phyloP scores from a whole-genome alignment of 2,888 invertebrate species.

The Meloe dianella region DNA sequence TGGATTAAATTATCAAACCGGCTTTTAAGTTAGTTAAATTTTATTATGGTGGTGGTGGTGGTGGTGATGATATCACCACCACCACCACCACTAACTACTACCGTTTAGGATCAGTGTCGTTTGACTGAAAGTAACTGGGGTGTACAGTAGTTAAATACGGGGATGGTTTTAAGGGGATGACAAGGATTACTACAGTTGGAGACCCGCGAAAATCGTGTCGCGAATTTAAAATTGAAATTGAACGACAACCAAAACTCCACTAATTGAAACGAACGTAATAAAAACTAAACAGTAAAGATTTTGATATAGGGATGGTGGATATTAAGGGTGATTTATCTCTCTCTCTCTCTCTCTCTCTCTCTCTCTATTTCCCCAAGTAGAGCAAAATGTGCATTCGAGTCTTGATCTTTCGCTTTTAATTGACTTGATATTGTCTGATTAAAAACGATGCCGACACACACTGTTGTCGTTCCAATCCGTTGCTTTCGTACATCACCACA shows the following conservation, averaged over 20 bases:
- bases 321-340: neutral
- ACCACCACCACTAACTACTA: neutral
- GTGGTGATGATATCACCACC: neutral
- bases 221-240: constrained; percentile 33
- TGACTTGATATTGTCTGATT: neutral
- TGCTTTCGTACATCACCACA: neutral
- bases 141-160: no score
- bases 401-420: neutral
- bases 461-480: neutral
- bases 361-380: neutral
- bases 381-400: no score
- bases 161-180: neutral
- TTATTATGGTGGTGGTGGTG: neutral
- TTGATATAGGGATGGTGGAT: neutral
- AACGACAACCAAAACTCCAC: constrained; percentile 20
- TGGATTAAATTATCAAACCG: neutral
- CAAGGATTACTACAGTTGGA: constrained; percentile 14
- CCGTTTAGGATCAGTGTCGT: neutral
- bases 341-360: neutral
- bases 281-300: neutral
- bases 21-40: neutral
- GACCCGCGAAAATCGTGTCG: constrained; percentile 33
- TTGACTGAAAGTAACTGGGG: neutral
- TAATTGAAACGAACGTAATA: constrained; percentile 21
- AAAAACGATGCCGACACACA: neutral